Percentiles rank a stretch among this genome's conserved stretches.
Conservation (phyloP, 2,888 invertebrate species). For the Tipula vernalis region DNA sequence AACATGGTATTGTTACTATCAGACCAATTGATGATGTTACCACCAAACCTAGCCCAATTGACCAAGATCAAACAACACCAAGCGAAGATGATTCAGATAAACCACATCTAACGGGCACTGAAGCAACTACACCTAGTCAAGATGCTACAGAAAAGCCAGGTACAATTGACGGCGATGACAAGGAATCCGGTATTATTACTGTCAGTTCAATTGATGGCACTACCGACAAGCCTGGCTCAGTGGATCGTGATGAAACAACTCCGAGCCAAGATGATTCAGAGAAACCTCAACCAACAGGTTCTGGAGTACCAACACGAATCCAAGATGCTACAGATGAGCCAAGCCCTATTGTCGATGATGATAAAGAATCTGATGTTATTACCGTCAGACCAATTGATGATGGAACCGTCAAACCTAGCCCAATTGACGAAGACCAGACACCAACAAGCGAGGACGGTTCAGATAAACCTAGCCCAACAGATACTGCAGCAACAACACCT, state of each 20-base stretch:
- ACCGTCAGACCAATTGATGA: background rate
- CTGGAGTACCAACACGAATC: conserved; percentile 15
- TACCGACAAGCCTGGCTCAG: background rate
- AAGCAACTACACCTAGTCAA: background rate
- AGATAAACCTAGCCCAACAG: conserved; percentile 11
- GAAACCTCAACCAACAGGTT: conserved; percentile 12
- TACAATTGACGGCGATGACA: background rate
- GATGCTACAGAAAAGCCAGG: background rate
- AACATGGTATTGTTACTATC: background rate
- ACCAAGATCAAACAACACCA: background rate
- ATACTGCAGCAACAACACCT: conserved; percentile 15
- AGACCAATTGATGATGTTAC: background rate
- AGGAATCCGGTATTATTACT: conserved; percentile 13
- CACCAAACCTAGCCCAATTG: background rate
- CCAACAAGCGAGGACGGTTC: conserved; percentile 9
- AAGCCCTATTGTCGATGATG: background rate
- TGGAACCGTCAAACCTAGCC: conserved; percentile 14
- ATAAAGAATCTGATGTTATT: too few species aligned
- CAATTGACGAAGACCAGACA: conserved; percentile 13
- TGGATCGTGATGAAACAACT: background rate
- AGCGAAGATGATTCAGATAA: background rate
- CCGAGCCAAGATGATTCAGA: conserved; percentile 10
- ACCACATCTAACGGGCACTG: background rate
- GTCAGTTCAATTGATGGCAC: conserved; percentile 9
- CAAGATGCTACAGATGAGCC: conserved; percentile 15